Base-by-base conservation (phyloP, 1,140 invertebrate species). In the Neodiprion virginianus region DNA sequence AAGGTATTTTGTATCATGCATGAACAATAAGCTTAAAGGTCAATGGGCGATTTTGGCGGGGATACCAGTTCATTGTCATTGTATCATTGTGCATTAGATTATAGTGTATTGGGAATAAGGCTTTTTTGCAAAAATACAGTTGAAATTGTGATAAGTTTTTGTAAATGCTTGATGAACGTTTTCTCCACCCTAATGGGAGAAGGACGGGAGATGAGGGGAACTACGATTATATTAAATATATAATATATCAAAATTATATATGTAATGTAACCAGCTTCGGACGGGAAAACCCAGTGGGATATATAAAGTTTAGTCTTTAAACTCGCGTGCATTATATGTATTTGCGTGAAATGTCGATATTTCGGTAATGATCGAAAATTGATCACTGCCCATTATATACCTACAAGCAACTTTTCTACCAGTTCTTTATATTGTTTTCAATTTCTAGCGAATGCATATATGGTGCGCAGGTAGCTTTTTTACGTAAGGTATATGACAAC, bases 91-190 rank as follows among this genome's bases (percentile, higher is more conserved):
- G 28, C 53, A 61, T 12, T 61, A 61, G 11, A 14, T 61, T 14
- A 61, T 12, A 12, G 53, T 14, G 53, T 61, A 61, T 61, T 61
- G 81, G 82, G 79, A 82, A 40, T 40, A 40, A 80, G 82, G 85
- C 84, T 87, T 86, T 40, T 78, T 79, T 81, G 80, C 84, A 81
- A 76, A 80, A 81, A 81, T 77, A 81, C 81, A 82, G 83, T 87
- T 86, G 47, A 75, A 75, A 86, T 87, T 89, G 88, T 88, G 88
- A 89, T 89, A 88, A 87, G 87, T 87, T 87, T 88, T 88, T 89
- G 87, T 88, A 88, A 89, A 88, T 89, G 88, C 88, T 88, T 89
- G 85, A 40, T 88, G 86, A 87, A 88, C 87, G 86, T 89, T 87
- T 84, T 81, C 79, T 80, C 80, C 85, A 86, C 77, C 76, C 79